phyloP scores from a whole-genome alignment of 2,888 invertebrate species.

The Matsumyia berberina region DNA sequence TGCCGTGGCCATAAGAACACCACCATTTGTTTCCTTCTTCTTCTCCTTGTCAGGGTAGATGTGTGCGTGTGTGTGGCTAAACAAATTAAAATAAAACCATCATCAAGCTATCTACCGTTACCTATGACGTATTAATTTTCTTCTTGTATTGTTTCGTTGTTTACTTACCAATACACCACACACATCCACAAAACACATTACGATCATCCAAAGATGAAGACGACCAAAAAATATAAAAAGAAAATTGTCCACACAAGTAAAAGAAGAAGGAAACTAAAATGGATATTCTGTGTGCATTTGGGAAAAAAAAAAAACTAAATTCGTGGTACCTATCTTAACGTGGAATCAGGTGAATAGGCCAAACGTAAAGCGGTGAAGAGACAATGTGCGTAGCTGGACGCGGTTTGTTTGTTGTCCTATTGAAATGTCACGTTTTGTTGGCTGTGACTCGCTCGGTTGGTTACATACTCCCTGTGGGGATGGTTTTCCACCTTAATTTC shows the following conservation, averaged over 20 bases:
- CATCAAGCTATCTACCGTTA: constrained; percentile 62
- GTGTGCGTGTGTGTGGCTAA: constrained; percentile 51
- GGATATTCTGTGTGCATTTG: background rate
- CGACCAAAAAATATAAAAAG: constrained; percentile 40
- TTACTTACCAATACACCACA: constrained; percentile 58
- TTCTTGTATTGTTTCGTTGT: constrained; percentile 50
- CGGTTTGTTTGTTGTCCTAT: constrained; percentile 30
- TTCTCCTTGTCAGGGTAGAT: background rate
- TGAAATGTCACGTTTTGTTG: constrained; percentile 50
- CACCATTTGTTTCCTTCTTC: constrained; percentile 12
- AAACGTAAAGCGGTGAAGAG: constrained; percentile 23
- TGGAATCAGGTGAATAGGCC: constrained; percentile 61
- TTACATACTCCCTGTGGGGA: constrained; percentile 43
- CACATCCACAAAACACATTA: constrained; percentile 14
- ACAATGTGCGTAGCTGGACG: constrained; percentile 29
- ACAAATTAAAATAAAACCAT: constrained; percentile 69
- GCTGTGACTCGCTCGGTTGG: background rate
- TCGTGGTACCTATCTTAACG: constrained; percentile 55
- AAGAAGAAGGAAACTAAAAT: background rate
- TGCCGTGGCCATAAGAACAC: constrained; percentile 29
- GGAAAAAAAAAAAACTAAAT: constrained; percentile 56
- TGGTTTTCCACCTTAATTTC: constrained; percentile 39
- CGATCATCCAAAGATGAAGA: constrained; percentile 57
- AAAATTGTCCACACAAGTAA: constrained; percentile 29
- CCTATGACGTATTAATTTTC: constrained; percentile 58